Percentiles rank a stretch among this genome's conserved stretches.
Evolutionary conservation across 37 sponge, comb jelly and placozoan genomes (phyloP).

Genomic region (Axinella damicornis): DNA sequence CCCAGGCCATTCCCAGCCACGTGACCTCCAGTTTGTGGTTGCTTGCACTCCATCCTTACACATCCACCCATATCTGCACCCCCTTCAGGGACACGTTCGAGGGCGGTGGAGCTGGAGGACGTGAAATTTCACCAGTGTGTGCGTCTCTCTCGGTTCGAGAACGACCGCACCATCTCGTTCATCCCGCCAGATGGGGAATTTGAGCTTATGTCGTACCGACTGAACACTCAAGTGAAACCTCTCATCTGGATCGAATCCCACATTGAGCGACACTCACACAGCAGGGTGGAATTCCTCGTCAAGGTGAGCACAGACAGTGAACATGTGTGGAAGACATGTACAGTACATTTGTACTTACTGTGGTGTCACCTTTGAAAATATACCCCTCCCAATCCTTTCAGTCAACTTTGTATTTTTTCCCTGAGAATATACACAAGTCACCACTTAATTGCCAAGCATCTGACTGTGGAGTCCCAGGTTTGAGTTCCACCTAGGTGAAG

Average conservation of each 20-base stretch:
- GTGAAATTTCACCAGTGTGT: constrained; percentile 99
- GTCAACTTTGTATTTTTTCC: no score
- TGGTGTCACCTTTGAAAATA: no score
- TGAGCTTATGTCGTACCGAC: constrained; percentile 98
- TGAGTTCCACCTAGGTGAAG: no score
- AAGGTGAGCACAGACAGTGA: constrained; percentile 71
- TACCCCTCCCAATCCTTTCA: no score
- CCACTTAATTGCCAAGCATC: no score
- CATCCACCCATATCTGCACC: neutral
- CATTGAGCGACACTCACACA: constrained; percentile 96
- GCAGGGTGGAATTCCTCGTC: constrained; percentile 95
- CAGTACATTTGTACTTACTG: no score
- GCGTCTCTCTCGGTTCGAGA: constrained; percentile 96
- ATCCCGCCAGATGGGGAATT: constrained; percentile 98
- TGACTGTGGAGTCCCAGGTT: no score
- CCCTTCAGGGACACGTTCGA: constrained; percentile 76
- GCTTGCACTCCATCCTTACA: neutral
- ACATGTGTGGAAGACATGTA: no score
- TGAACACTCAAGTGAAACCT: constrained; percentile 92
- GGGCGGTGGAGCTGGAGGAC: constrained; percentile 97
- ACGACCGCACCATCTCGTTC: constrained; percentile 98
- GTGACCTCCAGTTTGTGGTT: neutral
- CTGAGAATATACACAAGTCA: no score
- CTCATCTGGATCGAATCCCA: constrained; percentile 94
- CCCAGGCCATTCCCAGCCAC: no score